These are phyloP conservation scores for Sula dactylatra DNA, from an alignment of 2,113 vertebrate genomes.

Conservation along the genomic window DNA sequence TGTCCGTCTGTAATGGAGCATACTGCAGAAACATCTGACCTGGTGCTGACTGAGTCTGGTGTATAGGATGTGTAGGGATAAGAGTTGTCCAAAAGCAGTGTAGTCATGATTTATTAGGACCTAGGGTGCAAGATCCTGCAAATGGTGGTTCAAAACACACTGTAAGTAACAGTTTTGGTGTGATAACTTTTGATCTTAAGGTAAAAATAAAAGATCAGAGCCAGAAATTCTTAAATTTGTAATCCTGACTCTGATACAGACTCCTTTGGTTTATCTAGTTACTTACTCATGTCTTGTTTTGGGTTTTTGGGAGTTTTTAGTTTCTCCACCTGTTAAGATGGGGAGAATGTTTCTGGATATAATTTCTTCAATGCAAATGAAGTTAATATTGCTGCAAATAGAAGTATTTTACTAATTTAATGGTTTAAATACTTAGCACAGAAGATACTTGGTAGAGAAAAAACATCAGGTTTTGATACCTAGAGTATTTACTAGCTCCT, in stretches of 20 bases:
- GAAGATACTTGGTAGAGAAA: not conserved
- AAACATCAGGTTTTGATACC: not conserved
- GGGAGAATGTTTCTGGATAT: not conserved
- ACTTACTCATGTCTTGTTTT: not conserved
- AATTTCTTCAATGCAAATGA: not conserved
- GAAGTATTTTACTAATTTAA: not conserved
- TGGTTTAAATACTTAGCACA: not conserved
- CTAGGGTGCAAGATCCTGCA: not conserved
- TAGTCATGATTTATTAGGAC: not conserved
- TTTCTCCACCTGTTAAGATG: not conserved
- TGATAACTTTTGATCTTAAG: not conserved
- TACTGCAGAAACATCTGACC: not conserved
- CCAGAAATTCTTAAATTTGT: not conserved
- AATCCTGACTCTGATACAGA: not conserved
- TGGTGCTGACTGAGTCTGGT: not conserved
- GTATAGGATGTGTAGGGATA: too few relatives aligned
- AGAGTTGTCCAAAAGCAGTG: not conserved
- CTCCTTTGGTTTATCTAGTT: not conserved
- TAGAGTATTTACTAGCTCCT: not conserved
- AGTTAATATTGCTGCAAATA: not conserved
- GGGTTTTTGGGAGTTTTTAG: not conserved
- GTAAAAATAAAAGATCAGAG: not conserved
- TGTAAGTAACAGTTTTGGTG: not conserved
- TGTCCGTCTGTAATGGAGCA: fast-evolving
- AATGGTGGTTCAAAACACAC: not conserved